These are phyloP conservation scores for Teleopsis dalmanni DNA, from an alignment of 1,140 invertebrate species.

Conservation along the genomic window DNA sequence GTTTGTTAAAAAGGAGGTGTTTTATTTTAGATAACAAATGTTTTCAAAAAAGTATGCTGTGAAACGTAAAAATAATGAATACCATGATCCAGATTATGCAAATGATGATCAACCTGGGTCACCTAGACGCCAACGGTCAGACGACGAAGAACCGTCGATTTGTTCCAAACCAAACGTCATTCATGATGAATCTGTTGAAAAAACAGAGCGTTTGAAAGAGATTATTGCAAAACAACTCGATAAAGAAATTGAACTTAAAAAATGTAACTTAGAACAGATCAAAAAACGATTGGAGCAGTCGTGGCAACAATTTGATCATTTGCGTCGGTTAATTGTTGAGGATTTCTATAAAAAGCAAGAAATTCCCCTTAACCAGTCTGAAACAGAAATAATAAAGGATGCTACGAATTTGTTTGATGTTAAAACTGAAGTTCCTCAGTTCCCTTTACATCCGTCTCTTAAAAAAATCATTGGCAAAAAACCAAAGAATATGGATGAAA, in stretches of 20 bases:
- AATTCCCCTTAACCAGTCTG: slow-evolving; percentile 45
- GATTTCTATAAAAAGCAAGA: slow-evolving; percentile 62
- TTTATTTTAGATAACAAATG: too few species aligned
- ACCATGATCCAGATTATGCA: slow-evolving; percentile 33
- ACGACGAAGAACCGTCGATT: neutral
- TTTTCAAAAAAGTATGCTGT: too few species aligned
- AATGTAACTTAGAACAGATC: slow-evolving; percentile 50
- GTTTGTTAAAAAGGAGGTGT: too few species aligned
- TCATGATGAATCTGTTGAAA: neutral
- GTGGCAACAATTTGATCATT: slow-evolving; percentile 58
- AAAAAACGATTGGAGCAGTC: slow-evolving; percentile 54
- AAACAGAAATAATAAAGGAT: slow-evolving; percentile 44
- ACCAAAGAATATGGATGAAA: slow-evolving; percentile 43
- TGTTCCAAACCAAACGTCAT: neutral
- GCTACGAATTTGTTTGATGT: slow-evolving; percentile 20
- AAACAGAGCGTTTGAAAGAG: neutral
- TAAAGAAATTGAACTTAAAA: slow-evolving; percentile 48
- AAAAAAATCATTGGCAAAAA: slow-evolving; percentile 58
- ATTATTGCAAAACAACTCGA: slow-evolving; percentile 50
- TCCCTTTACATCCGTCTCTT: slow-evolving; percentile 63
- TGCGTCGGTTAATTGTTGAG: slow-evolving; percentile 60
- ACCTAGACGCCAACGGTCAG: neutral
- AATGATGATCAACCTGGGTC: neutral
- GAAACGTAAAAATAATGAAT: slow-evolving; percentile 38
- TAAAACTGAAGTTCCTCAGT: slow-evolving; percentile 43